Evolutionary conservation across 2,888 invertebrate genomes (phyloP).

Genomic region (Orthosia incerta): DNA sequence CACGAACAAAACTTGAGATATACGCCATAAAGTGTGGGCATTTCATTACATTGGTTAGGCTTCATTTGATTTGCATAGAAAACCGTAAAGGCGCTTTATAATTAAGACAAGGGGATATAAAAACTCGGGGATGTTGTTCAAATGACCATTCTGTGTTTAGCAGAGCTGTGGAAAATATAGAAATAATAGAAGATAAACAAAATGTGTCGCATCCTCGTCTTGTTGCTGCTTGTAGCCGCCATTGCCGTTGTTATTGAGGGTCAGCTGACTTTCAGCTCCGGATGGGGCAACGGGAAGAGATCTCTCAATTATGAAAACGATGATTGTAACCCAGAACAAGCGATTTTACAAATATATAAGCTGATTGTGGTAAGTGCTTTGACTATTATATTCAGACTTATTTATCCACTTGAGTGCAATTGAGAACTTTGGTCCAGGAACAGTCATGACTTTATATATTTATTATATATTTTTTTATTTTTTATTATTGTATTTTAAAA

Average conservation of each 20-base stretch:
- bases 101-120: conserved; percentile 60
- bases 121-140: conserved; percentile 15
- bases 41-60: conserved; percentile 69
- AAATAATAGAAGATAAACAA: conserved; percentile 46
- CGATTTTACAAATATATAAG: conserved; percentile 90
- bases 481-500: too few relatives aligned
- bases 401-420: too few relatives aligned
- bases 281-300: conserved; percentile 89
- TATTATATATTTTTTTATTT: too few relatives aligned
- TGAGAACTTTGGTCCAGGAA: too few relatives aligned
- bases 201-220: conserved; percentile 72
- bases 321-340: conserved; percentile 90
- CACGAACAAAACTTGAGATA: conserved; percentile 35
- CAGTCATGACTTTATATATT: too few relatives aligned
- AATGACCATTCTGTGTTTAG: conserved; percentile 45
- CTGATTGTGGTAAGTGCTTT: conserved; percentile 88
- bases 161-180: conserved; percentile 17
- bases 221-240: conserved; percentile 68
- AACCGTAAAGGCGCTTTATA: conserved; percentile 64
- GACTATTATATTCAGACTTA: neutral
- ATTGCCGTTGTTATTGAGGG: conserved; percentile 76
- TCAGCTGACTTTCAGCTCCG: conserved; percentile 91
- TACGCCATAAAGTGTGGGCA: conserved; percentile 42
- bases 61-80: conserved; percentile 81
- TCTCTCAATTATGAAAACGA: conserved; percentile 70